phyloP scores from a whole-genome alignment of 2,797 vertebrate species.

The Prionace glauca region DNA sequence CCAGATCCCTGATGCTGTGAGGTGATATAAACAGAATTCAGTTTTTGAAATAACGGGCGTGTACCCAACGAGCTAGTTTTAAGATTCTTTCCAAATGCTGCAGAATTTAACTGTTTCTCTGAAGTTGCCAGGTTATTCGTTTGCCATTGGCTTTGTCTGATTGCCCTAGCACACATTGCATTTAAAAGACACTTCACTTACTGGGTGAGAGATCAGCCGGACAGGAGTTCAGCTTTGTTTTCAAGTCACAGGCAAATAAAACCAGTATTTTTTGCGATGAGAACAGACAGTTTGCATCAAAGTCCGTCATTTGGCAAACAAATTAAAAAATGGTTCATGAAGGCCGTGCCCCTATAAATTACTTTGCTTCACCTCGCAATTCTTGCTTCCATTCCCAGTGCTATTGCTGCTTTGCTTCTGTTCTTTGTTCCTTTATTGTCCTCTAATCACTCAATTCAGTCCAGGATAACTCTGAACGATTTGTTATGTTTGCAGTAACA shows the following conservation, averaged over 20 bases:
- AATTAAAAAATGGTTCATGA: not conserved
- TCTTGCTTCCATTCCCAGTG: not conserved
- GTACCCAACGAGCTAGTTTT: not conserved
- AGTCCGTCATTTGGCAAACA: constrained; percentile 14
- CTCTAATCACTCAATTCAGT: not conserved
- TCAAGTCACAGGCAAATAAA: not conserved
- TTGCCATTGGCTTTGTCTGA: not conserved
- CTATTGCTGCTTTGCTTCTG: not conserved
- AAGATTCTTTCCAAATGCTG: not conserved
- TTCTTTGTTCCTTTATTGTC: not conserved
- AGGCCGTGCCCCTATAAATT: not conserved
- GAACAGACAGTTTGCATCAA: not conserved
- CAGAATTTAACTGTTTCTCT: not conserved
- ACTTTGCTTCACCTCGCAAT: not conserved
- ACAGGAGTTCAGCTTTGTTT: not conserved
- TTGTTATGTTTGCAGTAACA: not conserved
- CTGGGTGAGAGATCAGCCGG: not conserved
- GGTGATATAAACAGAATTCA: not conserved
- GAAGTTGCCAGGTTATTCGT: not conserved
- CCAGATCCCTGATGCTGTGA: too few relatives aligned
- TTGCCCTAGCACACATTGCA: not conserved
- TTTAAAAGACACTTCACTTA: not conserved
- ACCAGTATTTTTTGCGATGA: not conserved
- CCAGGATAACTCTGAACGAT: not conserved
- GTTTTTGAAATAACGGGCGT: not conserved